Evolutionary conservation across 1,140 invertebrate species (phyloP).

Genomic region (Melitaea cinxia): DNA sequence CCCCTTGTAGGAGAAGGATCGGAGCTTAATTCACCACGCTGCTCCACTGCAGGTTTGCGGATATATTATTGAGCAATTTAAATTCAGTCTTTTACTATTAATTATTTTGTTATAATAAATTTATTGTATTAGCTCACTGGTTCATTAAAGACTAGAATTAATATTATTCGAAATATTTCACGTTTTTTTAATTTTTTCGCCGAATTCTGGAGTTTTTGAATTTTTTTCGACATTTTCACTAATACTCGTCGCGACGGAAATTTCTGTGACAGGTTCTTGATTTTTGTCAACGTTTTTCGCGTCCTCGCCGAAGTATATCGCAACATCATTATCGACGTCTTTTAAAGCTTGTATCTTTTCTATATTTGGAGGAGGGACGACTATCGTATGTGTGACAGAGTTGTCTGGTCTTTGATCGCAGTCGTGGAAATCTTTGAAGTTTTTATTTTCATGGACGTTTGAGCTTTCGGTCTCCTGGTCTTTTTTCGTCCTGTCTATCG

Average conservation of each 20-base stretch:
- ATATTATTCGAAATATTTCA: constrained; percentile 22
- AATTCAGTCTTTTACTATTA: too few species aligned
- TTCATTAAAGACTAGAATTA: constrained; percentile 41
- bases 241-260: constrained; percentile 74
- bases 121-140: constrained; percentile 39
- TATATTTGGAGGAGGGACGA: constrained; percentile 62
- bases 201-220: constrained; percentile 41
- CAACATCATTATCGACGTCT: constrained; percentile 81
- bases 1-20: too few species aligned
- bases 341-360: constrained; percentile 50
- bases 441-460: constrained; percentile 50
- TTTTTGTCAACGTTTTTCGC: constrained; percentile 32
- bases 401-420: constrained; percentile 66
- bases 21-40: too few species aligned
- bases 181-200: constrained; percentile 45
- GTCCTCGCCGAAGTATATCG: constrained; percentile 78
- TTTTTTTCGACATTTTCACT: constrained; percentile 52
- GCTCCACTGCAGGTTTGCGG: too few species aligned
- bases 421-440: constrained; percentile 41
- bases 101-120: too few species aligned
- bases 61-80: too few species aligned
- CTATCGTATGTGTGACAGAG: constrained; percentile 62
- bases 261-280: constrained; percentile 71
- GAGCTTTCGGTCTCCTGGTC: constrained; percentile 58
- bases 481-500: constrained; percentile 59